Conservation (phyloP, 2,888 invertebrate genomes). For the Cephus runcator region DNA sequence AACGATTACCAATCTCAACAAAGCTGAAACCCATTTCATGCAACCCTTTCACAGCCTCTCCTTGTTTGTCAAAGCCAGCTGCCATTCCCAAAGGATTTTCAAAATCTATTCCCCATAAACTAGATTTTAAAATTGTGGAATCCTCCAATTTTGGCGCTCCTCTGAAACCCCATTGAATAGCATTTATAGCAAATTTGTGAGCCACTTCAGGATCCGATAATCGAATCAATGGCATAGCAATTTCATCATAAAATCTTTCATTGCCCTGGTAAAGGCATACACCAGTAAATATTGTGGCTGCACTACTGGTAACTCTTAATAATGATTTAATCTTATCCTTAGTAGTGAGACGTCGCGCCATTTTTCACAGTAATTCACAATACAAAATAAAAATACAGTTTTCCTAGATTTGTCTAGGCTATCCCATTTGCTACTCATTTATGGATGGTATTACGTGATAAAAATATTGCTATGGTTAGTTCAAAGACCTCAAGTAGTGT, state of each 20-base stretch:
- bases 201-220: slow-evolving; percentile 83
- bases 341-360: slow-evolving; percentile 42
- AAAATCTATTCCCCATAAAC: slow-evolving; percentile 78
- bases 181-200: slow-evolving; percentile 81
- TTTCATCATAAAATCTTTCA: slow-evolving; percentile 80
- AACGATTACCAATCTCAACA: slow-evolving; percentile 83
- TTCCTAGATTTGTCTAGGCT: background rate
- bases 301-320: slow-evolving; percentile 73
- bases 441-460: background rate
- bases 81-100: slow-evolving; percentile 96
- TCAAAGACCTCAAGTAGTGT: background rate
- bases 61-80: slow-evolving; percentile 98
- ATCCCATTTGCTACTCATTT: background rate
- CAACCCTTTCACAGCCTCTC: slow-evolving; percentile 87
- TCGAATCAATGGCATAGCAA: slow-evolving; percentile 78
- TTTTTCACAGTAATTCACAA: slow-evolving; percentile 18
- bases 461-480: background rate
- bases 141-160: slow-evolving; percentile 73
- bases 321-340: slow-evolving; percentile 78
- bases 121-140: slow-evolving; percentile 73
- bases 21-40: slow-evolving; percentile 91
- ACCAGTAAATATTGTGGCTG: slow-evolving; percentile 74
- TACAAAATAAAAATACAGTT: background rate
- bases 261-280: slow-evolving; percentile 80
- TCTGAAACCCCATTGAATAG: slow-evolving; percentile 81